Conservation (phyloP, 2,113 vertebrate species). For the Tauraco erythrolophus region DNA sequence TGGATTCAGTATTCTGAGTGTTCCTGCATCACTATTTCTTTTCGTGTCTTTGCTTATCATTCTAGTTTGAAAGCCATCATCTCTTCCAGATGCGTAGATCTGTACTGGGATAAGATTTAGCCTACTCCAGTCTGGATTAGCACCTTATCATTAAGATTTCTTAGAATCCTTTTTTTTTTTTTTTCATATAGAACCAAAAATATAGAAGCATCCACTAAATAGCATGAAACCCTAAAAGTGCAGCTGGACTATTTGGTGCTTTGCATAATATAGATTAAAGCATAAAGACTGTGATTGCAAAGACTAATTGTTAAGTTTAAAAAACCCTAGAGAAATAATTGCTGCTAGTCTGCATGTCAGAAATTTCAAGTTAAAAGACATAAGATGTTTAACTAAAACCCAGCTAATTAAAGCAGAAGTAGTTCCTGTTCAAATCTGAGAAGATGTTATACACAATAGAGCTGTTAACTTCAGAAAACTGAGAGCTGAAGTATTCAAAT, state of each 20-base stretch:
- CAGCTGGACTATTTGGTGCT: background rate
- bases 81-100: background rate
- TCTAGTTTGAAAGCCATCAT: background rate
- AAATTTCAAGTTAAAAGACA: background rate
- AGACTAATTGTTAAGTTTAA: background rate
- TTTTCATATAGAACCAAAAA: background rate
- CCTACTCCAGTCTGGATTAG: background rate
- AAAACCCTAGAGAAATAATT: background rate
- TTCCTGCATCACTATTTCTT: background rate
- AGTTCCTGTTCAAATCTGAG: background rate
- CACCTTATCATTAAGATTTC: background rate
- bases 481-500: background rate
- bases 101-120: background rate
- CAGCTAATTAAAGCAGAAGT: background rate
- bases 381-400: background rate
- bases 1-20: background rate
- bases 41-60: background rate
- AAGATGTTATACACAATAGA: background rate
- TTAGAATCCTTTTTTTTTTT: background rate
- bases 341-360: background rate
- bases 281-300: background rate
- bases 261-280: background rate
- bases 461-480: background rate
- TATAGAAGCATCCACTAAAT: background rate
- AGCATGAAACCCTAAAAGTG: background rate